These are phyloP conservation scores for Mionectes macconnelli DNA, from an alignment of 2,113 vertebrate genomes.

Conservation along the genomic window DNA sequence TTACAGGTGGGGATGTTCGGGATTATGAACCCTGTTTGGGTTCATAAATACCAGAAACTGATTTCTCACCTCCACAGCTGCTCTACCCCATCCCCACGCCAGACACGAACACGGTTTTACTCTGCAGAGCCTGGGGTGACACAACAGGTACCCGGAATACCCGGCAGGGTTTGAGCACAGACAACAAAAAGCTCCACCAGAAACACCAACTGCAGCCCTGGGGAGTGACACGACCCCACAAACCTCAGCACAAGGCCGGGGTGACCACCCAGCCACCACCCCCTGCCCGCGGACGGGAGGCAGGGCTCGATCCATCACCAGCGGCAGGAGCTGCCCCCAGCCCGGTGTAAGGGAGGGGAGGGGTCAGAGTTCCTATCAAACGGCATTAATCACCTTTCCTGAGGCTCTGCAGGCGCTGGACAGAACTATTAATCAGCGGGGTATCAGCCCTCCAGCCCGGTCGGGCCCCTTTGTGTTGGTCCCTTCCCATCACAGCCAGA, in stretches of 20 bases:
- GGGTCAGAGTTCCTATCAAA: conserved; percentile 49
- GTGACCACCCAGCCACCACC: background rate
- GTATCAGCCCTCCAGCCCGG: conserved; percentile 77
- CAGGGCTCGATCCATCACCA: background rate
- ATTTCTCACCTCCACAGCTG: accelerated
- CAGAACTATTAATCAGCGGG: conserved; percentile 83
- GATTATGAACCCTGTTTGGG: background rate
- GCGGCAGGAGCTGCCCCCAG: background rate
- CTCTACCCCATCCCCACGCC: background rate
- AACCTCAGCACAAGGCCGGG: background rate
- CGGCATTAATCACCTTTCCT: conserved; percentile 83
- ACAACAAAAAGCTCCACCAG: background rate
- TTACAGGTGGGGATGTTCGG: too few relatives aligned
- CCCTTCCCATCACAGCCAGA: conserved; percentile 82
- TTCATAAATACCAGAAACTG: accelerated
- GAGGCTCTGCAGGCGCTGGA: conserved; percentile 70
- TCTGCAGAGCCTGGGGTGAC: background rate
- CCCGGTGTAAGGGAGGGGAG: background rate
- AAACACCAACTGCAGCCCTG: background rate
- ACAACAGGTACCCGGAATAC: accelerated
- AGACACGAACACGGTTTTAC: accelerated
- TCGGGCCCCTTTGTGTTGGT: conserved; percentile 80
- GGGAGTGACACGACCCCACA: background rate
- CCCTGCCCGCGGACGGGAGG: background rate
- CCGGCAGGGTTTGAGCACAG: background rate